These are phyloP conservation scores for Drosophila melanosoma DNA, from an alignment of 2,888 invertebrate species.

Conservation along the genomic window DNA sequence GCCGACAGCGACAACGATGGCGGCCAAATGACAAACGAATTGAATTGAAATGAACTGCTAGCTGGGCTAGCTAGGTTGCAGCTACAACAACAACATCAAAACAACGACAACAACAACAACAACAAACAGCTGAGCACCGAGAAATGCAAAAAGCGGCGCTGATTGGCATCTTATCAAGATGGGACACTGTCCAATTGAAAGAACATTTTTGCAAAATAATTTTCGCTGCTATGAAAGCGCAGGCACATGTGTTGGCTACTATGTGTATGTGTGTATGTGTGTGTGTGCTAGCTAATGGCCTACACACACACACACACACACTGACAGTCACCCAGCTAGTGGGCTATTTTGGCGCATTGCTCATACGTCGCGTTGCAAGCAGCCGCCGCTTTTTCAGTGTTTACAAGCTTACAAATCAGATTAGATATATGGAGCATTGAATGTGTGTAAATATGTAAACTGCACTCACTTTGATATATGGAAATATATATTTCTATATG, in stretches of 20 bases:
- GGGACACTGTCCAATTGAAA: slow-evolving; percentile 84
- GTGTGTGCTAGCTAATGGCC: slow-evolving; percentile 27
- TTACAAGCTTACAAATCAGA: slow-evolving; percentile 70
- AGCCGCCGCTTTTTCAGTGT: slow-evolving; percentile 41
- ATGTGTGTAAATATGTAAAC: slow-evolving; percentile 3
- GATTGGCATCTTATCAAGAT: slow-evolving; percentile 85
- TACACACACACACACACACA: slow-evolving; percentile 33
- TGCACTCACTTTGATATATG: slow-evolving; percentile 9
- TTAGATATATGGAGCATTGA: slow-evolving; percentile 59
- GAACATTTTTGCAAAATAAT: slow-evolving; percentile 81
- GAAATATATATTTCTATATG: background rate
- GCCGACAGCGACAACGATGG: slow-evolving; percentile 32
- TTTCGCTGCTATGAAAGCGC: slow-evolving; percentile 66
- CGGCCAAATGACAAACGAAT: slow-evolving; percentile 79
- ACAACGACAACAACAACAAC: slow-evolving; percentile 26
- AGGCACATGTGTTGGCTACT: slow-evolving; percentile 7
- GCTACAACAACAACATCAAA: slow-evolving; percentile 33
- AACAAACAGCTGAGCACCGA: slow-evolving; percentile 23
- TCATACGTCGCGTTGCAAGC: slow-evolving; percentile 56
- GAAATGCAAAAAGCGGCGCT: slow-evolving; percentile 71
- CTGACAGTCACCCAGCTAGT: slow-evolving; percentile 61
- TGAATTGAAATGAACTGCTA: slow-evolving; percentile 80
- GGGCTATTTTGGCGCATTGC: slow-evolving; percentile 52
- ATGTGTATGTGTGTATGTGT: slow-evolving; percentile 10
- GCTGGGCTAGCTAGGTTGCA: slow-evolving; percentile 25